phyloP scores from a whole-genome alignment of 2,888 invertebrate genomes.

The Cybosia mesomella region DNA sequence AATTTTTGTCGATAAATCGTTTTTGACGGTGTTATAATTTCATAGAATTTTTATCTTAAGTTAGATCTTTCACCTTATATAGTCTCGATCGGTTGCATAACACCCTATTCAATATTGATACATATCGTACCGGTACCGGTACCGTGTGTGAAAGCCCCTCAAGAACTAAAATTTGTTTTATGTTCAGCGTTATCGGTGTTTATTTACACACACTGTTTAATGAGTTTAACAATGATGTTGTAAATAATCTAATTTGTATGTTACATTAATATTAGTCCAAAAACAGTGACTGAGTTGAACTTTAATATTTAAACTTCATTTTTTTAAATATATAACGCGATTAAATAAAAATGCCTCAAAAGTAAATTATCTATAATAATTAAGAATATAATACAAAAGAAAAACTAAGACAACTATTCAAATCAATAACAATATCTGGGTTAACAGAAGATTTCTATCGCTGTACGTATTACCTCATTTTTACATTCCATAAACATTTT shows the following conservation, averaged over 20 bases:
- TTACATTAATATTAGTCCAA: conserved; percentile 30
- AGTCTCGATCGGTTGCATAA: not conserved
- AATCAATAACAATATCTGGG: too few species aligned
- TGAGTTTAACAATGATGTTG: conserved; percentile 30
- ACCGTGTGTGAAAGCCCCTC: not conserved
- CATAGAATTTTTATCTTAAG: not conserved
- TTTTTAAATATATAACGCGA: too few species aligned
- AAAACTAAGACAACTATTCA: too few species aligned
- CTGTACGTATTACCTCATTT: too few species aligned
- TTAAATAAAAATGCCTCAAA: too few species aligned
- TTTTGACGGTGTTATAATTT: conserved; percentile 1
- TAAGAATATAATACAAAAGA: too few species aligned
- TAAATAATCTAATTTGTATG: conserved; percentile 38
- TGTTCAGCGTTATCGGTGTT: conserved; percentile 1
- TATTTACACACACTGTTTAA: conserved; percentile 23
- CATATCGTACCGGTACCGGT: too few species aligned
- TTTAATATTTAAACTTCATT: not conserved
- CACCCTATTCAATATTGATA: not conserved
- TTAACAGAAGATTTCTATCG: too few species aligned
- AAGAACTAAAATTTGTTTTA: not conserved
- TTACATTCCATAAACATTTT: too few species aligned
- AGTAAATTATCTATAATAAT: too few species aligned
- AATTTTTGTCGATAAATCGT: not conserved
- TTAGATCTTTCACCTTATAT: not conserved
- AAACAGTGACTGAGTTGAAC: conserved; percentile 27